Evolutionary conservation across 2,888 invertebrate species (phyloP).

Genomic region (Microctonus aethiopoides): DNA sequence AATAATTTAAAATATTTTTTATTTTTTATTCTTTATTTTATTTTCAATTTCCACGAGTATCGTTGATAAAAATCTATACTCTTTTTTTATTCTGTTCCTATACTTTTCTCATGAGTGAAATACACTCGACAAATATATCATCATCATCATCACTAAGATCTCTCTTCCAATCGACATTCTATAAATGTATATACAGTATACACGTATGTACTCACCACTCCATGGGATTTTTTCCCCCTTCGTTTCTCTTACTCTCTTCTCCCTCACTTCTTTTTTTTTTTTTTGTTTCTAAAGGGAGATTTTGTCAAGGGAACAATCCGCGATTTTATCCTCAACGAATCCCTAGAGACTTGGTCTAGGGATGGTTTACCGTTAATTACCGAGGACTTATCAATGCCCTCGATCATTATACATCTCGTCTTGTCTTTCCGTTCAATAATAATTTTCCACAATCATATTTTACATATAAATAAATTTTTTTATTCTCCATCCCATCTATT

Average conservation of each 20-base stretch:
- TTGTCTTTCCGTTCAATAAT: conserved; percentile 32
- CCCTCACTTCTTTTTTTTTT: not conserved
- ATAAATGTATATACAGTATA: not conserved
- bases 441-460: conserved; percentile 10
- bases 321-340: conserved; percentile 51
- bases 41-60: conserved; percentile 56
- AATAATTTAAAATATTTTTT: not conserved
- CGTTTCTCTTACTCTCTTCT: not conserved
- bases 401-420: conserved; percentile 19
- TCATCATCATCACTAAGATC: conserved; percentile 44
- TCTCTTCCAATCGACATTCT: not conserved
- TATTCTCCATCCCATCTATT: not conserved
- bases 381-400: conserved; percentile 50
- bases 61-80: no score
- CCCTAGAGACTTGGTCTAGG: conserved; percentile 46
- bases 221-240: conserved; percentile 34
- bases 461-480: conserved; percentile 4
- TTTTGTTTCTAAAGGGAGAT: conserved; percentile 29
- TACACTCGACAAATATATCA: conserved; percentile 26
- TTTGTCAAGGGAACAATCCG: conserved; percentile 53
- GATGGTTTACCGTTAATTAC: conserved; percentile 59
- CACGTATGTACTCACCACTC: conserved; percentile 17
- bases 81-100: no score
- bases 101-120: conserved; percentile 24
- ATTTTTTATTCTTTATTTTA: not conserved